Evolutionary conservation across 2,888 invertebrate species (phyloP), one percentile per base, ranked within the genome.

Genomic region (Parnassius glacialis): DNA sequence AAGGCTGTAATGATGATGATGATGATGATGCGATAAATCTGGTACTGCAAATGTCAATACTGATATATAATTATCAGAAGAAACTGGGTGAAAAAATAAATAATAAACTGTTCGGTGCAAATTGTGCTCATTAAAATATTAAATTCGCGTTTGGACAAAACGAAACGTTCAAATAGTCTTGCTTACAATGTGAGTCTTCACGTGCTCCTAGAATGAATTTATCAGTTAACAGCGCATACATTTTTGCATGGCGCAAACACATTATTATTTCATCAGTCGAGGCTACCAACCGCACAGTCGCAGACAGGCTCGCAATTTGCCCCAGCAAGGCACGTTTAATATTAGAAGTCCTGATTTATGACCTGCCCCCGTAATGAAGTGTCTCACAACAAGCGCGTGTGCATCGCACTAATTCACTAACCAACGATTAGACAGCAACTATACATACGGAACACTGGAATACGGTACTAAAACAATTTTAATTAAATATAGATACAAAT

Each of bases 281-380:
- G 64, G 41, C 54, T 45, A 55, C 73, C 78, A 72, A 79, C 83
- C 82, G 79, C 81, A 79, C 72, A 78, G 75, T 76, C 75, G 75
- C 76, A 80, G 80, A 78, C 79, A 72, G 76, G 75, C 73, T 78
- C 79, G 83, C 88, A 89, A 89, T 90, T 89, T 88, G 87, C 87
- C 84, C 81, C 83, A 81, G 82, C 81, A 89, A 90, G 90, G 90
- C 91, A 87, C 85, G 92, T 91, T 91, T 92, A 92, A 92, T 92
- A 92, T 92, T 92, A 92, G 92, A 92, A 90, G 88, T 85, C 85
- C 87, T 91, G 90, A 92, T 92, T 92, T 92, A 92, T 90, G 84
- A 70, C 80, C 85, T 83, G 78, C 83, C 85, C 84, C 83, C 83
- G 82, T 92, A 91, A 91, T 91, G 89, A 89, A 91, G 90, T 90